Percentiles rank a stretch among this genome's conserved stretches.
Evolutionary conservation across 2,797 vertebrate genomes (phyloP).

Genomic region (Microctenopoma steveboyesi): DNA sequence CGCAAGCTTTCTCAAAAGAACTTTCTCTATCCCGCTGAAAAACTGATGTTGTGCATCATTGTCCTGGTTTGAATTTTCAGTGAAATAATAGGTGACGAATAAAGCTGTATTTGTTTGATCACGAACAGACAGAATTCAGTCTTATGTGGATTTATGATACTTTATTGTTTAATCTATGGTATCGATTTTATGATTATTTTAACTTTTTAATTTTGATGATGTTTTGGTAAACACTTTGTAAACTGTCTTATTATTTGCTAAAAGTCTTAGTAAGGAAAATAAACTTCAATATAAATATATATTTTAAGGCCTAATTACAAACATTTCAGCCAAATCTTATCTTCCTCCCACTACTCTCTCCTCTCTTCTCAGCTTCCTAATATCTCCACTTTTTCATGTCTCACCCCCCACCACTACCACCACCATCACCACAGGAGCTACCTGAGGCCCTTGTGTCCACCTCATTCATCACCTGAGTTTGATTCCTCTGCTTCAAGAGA

Average conservation of each 20-base stretch:
- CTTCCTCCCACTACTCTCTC: conserved; percentile 16
- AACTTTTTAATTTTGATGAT: conserved; percentile 9
- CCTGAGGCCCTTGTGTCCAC: conserved; percentile 91
- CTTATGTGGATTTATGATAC: conserved; percentile 19
- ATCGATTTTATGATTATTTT: conserved; percentile 7
- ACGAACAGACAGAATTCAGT: conserved; percentile 26
- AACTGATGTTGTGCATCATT: conserved; percentile 31
- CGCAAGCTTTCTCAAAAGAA: conserved; percentile 14
- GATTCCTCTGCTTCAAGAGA: conserved; percentile 89
- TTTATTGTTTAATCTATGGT: conserved; percentile 31
- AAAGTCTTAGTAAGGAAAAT: not conserved
- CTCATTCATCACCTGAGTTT: conserved; percentile 98
- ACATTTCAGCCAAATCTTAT: conserved; percentile 9
- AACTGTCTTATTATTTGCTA: too few relatives aligned
- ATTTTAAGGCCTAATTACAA: conserved; percentile 21
- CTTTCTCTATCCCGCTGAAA: conserved; percentile 20
- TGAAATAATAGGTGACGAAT: conserved; percentile 49
- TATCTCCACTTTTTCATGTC: conserved; percentile 58
- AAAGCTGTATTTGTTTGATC: conserved; percentile 38
- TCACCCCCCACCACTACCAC: conserved; percentile 79
- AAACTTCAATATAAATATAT: conserved; percentile 4
- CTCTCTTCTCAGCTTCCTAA: conserved; percentile 44
- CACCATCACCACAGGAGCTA: conserved; percentile 90
- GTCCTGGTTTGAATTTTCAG: conserved; percentile 62
- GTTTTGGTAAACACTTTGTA: not conserved